These are phyloP conservation scores for Nasua narica DNA, from an alignment of 2,797 vertebrate species.

Conservation along the genomic window DNA sequence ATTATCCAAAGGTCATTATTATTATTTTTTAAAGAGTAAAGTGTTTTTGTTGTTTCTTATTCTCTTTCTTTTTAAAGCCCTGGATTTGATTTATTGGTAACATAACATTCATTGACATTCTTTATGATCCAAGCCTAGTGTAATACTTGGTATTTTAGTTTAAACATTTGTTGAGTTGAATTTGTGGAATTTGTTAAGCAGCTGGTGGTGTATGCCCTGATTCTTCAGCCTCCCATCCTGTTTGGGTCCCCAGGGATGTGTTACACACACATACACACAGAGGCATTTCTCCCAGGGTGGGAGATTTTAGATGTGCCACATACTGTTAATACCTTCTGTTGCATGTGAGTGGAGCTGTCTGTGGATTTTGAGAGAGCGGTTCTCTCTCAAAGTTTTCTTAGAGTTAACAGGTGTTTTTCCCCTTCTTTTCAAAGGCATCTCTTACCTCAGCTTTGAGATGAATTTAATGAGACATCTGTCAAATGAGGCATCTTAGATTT, in stretches of 20 bases:
- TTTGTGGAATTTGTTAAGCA: slow-evolving; percentile 59
- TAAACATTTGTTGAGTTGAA: slow-evolving; percentile 51
- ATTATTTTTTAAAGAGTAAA: not conserved
- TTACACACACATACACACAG: not conserved
- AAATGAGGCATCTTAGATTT: slow-evolving; percentile 54
- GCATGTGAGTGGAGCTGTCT: not conserved
- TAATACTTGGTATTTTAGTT: slow-evolving; percentile 30
- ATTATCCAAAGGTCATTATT: not conserved
- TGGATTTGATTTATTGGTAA: slow-evolving; percentile 23
- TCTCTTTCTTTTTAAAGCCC: not conserved
- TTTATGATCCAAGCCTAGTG: not conserved
- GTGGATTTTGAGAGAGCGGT: slow-evolving; percentile 28
- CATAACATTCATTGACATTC: not conserved
- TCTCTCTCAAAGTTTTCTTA: slow-evolving; percentile 28
- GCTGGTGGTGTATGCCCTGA: slow-evolving; percentile 20
- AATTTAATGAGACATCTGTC: slow-evolving; percentile 63
- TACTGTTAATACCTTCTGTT: slow-evolving; percentile 42
- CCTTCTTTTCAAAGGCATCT: slow-evolving; percentile 41
- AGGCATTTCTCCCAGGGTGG: slow-evolving; percentile 11
- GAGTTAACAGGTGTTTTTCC: not conserved
- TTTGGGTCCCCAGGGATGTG: slow-evolving; percentile 33
- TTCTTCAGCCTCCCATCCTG: slow-evolving; percentile 30
- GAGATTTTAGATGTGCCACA: slow-evolving; percentile 7
- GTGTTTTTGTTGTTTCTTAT: slow-evolving; percentile 20
- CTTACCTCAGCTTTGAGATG: slow-evolving; percentile 28